Evolutionary conservation across 2,113 vertebrate species (phyloP), one percentile per base, ranked within the genome.

Genomic region (Oryzias woworae): DNA sequence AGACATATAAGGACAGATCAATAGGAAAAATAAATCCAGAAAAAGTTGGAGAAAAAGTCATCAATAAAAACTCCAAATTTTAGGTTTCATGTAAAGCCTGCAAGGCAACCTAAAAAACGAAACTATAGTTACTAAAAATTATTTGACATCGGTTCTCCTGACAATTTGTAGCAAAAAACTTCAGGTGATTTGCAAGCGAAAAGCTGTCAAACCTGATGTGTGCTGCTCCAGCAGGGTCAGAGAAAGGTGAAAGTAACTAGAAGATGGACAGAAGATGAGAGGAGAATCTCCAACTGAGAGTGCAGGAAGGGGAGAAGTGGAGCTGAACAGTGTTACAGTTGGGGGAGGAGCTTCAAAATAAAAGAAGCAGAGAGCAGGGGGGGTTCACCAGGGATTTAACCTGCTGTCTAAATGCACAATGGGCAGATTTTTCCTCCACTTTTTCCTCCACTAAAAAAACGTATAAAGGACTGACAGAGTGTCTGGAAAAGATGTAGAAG

Each of bases 131-230:
- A 12, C 36, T 3, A 2, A 36, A 36, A 12, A 36, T 12, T 12
- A 36, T 3, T 28, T 28, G 5, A 4, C 26, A 28, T 28, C 26
- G 7, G 26, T 28, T 28, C 18, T 7, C 22, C 22, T 22, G 22
- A 50, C 10, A 22, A 50, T 22, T 12, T 50, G 18, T 22, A 20
- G 14, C 2, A 3, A 17, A 51, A 20, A 47, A 58, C 10, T 18
- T 36, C 7, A 70, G 8, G 14, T 43, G 16, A 72, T 54, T n/a
- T 6, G 53, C 14, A 60, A 71, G 61, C 22, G 47, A 41, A 10
- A 49, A 63, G 62, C 52, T 59, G 72, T 85, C 85, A 62, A 77
- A 89, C 87, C 87, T 89, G 66, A 77, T 41, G 49, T 54, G 60
- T 58, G 80, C 78, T 72, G 85, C 78, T 81, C 80, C 76, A 66